Evolutionary conservation across 2,113 vertebrate genomes (phyloP), one percentile per base, ranked within the genome.

Genomic region (Polypterus bichir): DNA sequence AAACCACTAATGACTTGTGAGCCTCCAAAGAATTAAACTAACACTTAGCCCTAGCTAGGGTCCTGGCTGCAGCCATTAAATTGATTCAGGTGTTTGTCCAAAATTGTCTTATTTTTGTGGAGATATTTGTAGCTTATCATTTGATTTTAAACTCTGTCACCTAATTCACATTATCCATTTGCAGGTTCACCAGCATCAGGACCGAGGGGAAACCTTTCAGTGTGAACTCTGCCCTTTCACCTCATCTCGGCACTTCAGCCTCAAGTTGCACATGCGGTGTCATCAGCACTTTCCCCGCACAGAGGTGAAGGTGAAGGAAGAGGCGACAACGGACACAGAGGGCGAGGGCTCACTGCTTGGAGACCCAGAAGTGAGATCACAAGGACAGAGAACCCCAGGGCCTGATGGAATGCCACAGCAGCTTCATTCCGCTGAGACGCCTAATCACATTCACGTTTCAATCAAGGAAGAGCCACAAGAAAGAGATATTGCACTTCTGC

Each of bases 201-300:
- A 98, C 85, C 88, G 94, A 65, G 96, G 96, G 58, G 96, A 98
- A 85, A 98, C 96, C 46, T 98, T 98, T 78, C 94, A 98, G 62
- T 98, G 96, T 68, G 94, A 98, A 79, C 91, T 97, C 11, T 98
- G 96, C 77, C 96, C 96, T 71, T 98, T 98, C 81, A 98, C 96
- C 66, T 98, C 96, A 63, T 98, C 96, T 7, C 94, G 96, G 76
- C 96, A 98, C 86, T 98, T 98, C 88, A 98, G 96, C 88, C 86
- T 98, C 77, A 98, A 98, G 77, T 93, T 98, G 71, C 96, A 98
- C 81, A 98, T 98, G 96, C 94, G 96, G 73, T 98, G 96, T 81
- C 96, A 98, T 80, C 96, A 98, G 79, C 96, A 98, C 86, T 98
- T 97, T 82, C 91, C 96, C 62, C 89, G 92, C 82, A 83, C 88